Conservation (phyloP, 2,888 invertebrate genomes). For the Alloplasta piceator region DNA sequence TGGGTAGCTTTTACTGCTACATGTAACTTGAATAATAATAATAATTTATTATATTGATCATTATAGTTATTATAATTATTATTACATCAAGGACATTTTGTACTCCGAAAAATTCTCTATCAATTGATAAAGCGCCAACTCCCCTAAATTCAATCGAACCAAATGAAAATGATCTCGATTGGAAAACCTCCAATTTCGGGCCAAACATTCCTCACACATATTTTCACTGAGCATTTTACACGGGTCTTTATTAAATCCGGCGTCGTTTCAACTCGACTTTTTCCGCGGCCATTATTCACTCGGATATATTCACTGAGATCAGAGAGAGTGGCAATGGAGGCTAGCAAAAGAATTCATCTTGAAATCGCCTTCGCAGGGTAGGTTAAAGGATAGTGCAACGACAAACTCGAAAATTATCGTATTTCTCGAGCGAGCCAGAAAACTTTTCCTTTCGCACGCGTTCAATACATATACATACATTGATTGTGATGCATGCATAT, state of each 20-base stretch:
- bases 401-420: slow-evolving; percentile 63
- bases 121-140: too few relatives aligned
- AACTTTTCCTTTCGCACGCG: slow-evolving; percentile 50
- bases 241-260: slow-evolving; percentile 62
- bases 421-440: slow-evolving; percentile 51
- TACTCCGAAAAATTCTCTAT: too few relatives aligned
- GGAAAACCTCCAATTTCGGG: too few relatives aligned
- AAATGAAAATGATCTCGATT: too few relatives aligned
- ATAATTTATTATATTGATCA: too few relatives aligned
- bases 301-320: slow-evolving; percentile 55
- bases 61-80: too few relatives aligned
- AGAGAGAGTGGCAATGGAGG: slow-evolving; percentile 43
- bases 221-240: not conserved
- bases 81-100: too few relatives aligned
- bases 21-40: too few relatives aligned
- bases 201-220: too few relatives aligned
- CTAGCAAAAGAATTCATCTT: slow-evolving; percentile 43
- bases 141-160: too few relatives aligned
- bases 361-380: slow-evolving; percentile 18
- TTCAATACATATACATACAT: slow-evolving; percentile 16
- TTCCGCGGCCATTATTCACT: slow-evolving; percentile 51
- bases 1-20: too few relatives aligned
- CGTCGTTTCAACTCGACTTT: slow-evolving; percentile 39
- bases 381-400: slow-evolving; percentile 41
- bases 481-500: slow-evolving; percentile 13